Evolutionary conservation across 2,113 vertebrate genomes (phyloP).

Genomic region (Pluvianellus socialis): DNA sequence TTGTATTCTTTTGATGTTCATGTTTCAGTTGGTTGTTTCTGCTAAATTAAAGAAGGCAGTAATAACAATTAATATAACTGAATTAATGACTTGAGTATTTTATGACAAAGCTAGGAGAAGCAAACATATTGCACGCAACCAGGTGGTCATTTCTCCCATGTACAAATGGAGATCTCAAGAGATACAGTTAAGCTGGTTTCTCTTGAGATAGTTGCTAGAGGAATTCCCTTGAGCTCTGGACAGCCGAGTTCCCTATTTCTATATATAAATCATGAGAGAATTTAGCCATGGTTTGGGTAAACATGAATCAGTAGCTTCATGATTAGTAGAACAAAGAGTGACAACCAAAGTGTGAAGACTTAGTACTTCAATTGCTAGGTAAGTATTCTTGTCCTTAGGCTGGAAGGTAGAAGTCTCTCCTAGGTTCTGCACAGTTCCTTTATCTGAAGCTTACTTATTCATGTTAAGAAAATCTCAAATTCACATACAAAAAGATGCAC

Average conservation of each 20-base stretch:
- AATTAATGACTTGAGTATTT: background rate
- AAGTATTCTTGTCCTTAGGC: background rate
- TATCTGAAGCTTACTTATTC: background rate
- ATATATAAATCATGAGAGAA: background rate
- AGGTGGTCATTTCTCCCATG: background rate
- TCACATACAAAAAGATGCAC: background rate
- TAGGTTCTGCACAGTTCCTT: background rate
- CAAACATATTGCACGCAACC: background rate
- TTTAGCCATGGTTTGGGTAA: background rate
- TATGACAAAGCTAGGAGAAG: background rate
- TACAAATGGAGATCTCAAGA: background rate
- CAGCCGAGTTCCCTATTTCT: background rate
- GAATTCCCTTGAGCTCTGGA: background rate
- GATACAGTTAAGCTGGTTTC: background rate
- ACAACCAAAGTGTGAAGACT: background rate
- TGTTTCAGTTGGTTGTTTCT: slow-evolving; percentile 40
- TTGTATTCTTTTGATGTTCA: slow-evolving; percentile 28
- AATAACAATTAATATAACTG: background rate
- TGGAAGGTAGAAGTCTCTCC: background rate
- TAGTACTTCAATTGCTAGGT: background rate
- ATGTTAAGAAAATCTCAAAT: background rate
- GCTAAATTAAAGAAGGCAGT: slow-evolving; percentile 7
- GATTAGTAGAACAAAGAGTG: background rate
- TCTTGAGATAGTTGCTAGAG: background rate
- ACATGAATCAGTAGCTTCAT: background rate